A percentile compares a stretch with the other conserved stretches of the same genome.
Conservation (phyloP, 2,113 vertebrate genomes). For the Piaya cayana region DNA sequence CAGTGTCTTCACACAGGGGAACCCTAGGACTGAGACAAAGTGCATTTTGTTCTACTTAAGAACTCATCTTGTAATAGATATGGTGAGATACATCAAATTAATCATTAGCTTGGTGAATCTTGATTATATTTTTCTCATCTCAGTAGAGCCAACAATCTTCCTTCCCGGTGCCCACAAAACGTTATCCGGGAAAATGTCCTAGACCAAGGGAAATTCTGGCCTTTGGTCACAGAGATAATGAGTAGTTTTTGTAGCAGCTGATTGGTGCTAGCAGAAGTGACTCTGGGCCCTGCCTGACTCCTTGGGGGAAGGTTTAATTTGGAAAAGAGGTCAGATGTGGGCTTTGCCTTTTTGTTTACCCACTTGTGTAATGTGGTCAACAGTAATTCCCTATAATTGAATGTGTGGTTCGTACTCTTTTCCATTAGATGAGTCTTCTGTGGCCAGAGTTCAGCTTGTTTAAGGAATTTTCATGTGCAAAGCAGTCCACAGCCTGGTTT, state of each 20-base stretch:
- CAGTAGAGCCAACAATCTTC: background rate
- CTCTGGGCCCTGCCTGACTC: background rate
- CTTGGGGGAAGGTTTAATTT: background rate
- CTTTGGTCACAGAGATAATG: background rate
- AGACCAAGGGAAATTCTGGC: background rate
- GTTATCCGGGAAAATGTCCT: background rate
- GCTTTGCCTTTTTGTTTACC: background rate
- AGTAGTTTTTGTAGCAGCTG: background rate
- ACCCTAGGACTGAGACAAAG: background rate
- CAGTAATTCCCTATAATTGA: background rate
- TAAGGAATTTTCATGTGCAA: background rate
- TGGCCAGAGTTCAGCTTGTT: background rate
- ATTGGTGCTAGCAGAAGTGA: background rate
- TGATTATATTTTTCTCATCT: background rate
- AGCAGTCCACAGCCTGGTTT: background rate
- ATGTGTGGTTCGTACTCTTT: background rate
- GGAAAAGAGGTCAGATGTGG: background rate
- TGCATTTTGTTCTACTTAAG: background rate
- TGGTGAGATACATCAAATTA: background rate
- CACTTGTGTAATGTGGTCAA: accelerated
- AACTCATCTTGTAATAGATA: background rate
- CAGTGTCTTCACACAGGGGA: background rate
- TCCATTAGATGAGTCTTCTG: background rate
- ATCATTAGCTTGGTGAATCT: background rate
- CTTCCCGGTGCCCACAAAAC: accelerated